Conservation (phyloP, 2,113 vertebrate genomes). For the Anarhynchus alexandrinus region DNA sequence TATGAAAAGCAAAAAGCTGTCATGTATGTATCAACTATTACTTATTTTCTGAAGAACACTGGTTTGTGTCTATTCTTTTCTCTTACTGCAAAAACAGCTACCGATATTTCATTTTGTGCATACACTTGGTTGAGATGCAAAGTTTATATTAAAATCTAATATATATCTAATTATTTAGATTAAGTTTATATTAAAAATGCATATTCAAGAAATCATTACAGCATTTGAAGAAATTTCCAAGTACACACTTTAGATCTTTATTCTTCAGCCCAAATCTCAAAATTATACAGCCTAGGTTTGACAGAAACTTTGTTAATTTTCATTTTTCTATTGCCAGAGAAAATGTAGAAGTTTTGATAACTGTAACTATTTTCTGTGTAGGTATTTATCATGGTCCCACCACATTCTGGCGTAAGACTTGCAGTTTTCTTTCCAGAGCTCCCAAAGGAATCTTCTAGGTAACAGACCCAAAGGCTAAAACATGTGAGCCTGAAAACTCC, state of each 20-base stretch:
- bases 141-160: not conserved
- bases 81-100: not conserved
- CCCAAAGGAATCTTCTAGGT: not conserved
- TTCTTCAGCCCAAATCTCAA: not conserved
- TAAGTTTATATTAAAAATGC: not conserved
- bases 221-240: not conserved
- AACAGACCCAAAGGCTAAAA: not conserved
- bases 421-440: not conserved
- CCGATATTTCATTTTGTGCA: not conserved
- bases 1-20: not conserved
- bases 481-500: not conserved
- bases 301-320: not conserved
- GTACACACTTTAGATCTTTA: not conserved
- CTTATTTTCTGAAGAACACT: not conserved
- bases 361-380: not conserved
- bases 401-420: not conserved
- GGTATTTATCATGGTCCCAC: not conserved
- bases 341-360: not conserved
- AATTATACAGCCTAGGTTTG: not conserved
- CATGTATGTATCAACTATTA: not conserved
- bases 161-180: no score
- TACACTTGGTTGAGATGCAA: not conserved
- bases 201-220: not conserved
- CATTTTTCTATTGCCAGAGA: not conserved
- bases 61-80: not conserved